Conservation (phyloP, 2,797 vertebrate species). For the Anguilla obscura region DNA sequence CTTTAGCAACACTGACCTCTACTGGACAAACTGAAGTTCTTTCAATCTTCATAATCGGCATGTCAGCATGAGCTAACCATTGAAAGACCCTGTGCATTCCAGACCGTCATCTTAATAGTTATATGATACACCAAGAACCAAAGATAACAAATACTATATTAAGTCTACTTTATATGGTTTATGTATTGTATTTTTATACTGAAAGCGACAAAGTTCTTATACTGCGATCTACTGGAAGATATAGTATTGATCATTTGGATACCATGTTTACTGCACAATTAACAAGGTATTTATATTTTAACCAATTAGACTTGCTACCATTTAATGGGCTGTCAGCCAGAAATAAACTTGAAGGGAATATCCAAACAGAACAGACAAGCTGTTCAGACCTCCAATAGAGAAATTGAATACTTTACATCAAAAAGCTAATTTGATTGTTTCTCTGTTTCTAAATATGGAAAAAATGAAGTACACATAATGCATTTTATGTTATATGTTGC, state of each 20-base stretch:
- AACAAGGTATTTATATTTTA: neutral
- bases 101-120: neutral
- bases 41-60: neutral
- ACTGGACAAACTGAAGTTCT: neutral
- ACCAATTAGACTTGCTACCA: neutral
- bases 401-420: neutral
- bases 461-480: neutral
- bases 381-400: neutral
- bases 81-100: neutral
- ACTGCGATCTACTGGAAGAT: neutral
- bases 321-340: neutral
- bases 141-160: neutral
- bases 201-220: neutral
- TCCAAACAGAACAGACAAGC: neutral
- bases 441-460: neutral
- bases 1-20: conserved; percentile 30
- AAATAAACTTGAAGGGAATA: neutral
- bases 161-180: neutral
- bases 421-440: neutral
- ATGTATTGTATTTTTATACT: neutral
- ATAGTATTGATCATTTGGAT: neutral
- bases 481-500: neutral
- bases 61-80: neutral
- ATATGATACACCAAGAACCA: neutral
- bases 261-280: neutral